A percentile compares a stretch with the other conserved stretches of the same genome.
Conservation (phyloP, 1,140 invertebrate species). For the Radopholus similis region DNA sequence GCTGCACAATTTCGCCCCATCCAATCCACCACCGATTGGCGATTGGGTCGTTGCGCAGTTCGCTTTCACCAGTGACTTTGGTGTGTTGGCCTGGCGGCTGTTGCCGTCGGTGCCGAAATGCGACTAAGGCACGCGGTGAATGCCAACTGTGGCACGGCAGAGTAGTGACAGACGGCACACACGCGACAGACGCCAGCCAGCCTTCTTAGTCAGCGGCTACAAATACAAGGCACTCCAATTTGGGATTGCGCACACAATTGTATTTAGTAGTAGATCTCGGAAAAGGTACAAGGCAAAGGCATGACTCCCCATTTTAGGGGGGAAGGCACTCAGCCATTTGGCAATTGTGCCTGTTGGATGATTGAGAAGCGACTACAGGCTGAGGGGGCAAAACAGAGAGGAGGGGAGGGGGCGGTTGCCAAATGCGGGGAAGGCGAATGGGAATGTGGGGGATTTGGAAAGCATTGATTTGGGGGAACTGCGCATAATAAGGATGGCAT, state of each 20-base stretch:
- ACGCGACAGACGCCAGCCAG: no score
- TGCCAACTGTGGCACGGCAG: constrained; percentile 8
- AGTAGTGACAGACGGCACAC: not conserved
- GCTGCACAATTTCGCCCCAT: not conserved
- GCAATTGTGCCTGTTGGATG: not conserved
- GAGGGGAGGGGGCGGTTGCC: not conserved
- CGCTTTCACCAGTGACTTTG: constrained; percentile 39
- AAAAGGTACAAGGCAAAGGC: no score
- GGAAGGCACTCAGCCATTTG: not conserved
- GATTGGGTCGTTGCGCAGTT: constrained; percentile 8
- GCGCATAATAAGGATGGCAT: no score
- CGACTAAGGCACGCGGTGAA: constrained; percentile 39
- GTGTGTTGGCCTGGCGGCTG: constrained; percentile 5
- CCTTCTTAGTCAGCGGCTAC: no score
- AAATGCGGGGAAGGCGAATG: not conserved
- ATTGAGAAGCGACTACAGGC: no score
- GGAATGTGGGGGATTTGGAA: no score
- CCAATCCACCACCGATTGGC: no score
- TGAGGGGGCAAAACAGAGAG: no score
- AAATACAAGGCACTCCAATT: no score
- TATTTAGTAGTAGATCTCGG: no score
- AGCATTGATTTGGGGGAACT: no score
- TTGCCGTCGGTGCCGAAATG: not conserved
- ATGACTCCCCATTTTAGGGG: not conserved
- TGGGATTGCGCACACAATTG: no score